Conservation (phyloP, 2,888 invertebrate genomes). For the Stenichneumon culpator region DNA sequence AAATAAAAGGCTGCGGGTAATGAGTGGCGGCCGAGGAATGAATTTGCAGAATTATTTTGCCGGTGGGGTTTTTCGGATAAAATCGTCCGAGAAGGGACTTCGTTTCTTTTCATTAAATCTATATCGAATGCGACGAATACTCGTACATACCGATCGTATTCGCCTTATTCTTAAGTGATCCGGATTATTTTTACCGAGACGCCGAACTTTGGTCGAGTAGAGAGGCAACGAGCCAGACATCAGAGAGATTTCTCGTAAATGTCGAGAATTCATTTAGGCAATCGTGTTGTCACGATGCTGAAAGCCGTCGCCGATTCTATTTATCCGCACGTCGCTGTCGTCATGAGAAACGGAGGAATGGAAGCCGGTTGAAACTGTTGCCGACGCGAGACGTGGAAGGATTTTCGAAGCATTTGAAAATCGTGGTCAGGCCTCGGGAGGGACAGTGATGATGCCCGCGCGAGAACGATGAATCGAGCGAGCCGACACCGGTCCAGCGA, state of each 20-base stretch:
- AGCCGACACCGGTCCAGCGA: constrained; percentile 11
- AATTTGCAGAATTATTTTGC: neutral
- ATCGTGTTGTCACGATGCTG: neutral
- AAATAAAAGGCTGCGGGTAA: neutral
- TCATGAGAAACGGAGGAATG: neutral
- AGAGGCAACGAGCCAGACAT: no score
- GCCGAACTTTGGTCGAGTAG: no score
- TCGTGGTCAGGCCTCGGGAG: constrained; percentile 38
- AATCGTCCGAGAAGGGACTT: neutral
- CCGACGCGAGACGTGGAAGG: constrained; percentile 6
- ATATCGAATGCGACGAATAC: neutral
- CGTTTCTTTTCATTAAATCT: neutral
- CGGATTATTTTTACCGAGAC: no score
- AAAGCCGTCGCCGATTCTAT: constrained; percentile 33
- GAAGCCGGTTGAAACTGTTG: neutral
- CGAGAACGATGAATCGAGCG: constrained; percentile 29
- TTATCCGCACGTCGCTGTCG: constrained; percentile 28
- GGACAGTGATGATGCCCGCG: neutral
- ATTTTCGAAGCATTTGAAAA: constrained; percentile 33
- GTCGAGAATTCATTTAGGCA: no score
- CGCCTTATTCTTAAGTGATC: no score
- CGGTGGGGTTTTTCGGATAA: neutral
- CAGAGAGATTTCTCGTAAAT: no score
- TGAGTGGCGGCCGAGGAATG: neutral
- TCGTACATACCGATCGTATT: no score